phyloP scores from a whole-genome alignment of 2,797 vertebrate genomes.

The Pelochelys cantorii region DNA sequence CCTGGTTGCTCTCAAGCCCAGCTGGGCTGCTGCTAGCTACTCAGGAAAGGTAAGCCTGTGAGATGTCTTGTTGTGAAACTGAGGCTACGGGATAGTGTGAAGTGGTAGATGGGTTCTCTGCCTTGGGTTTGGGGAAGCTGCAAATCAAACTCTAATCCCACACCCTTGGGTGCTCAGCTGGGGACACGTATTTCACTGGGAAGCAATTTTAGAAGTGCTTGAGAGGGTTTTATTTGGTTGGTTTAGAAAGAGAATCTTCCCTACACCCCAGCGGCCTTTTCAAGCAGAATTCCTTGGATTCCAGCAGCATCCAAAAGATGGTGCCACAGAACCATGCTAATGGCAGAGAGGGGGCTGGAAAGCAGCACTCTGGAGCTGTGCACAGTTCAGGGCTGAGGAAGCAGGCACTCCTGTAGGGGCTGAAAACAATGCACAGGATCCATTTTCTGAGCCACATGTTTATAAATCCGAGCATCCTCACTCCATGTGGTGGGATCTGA shows the following conservation, averaged over 20 bases:
- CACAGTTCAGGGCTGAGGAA: fast-evolving
- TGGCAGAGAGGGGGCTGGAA: not conserved
- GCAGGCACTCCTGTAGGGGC: not conserved
- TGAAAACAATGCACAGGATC: not conserved
- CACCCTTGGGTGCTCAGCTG: not conserved
- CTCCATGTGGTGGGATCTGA: not conserved
- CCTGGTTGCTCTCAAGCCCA: constrained; percentile 86
- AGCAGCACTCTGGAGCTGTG: not conserved
- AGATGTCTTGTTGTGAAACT: too few relatives aligned
- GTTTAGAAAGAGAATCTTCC: not conserved
- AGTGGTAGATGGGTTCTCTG: not conserved
- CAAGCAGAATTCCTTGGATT: not conserved
- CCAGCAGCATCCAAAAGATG: constrained; percentile 66
- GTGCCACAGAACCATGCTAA: constrained; percentile 47
- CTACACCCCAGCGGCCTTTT: not conserved
- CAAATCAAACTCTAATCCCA: not conserved
- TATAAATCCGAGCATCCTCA: not conserved
- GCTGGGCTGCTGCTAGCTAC: not conserved
- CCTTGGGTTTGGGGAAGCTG: not conserved
- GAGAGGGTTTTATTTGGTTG: not conserved
- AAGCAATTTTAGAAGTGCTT: not conserved
- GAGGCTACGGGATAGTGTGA: not conserved
- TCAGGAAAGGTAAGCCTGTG: not conserved
- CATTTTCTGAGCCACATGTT: not conserved
- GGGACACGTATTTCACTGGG: not conserved